Conservation (phyloP, 2,113 vertebrate species). For the Callionymus lyra region DNA sequence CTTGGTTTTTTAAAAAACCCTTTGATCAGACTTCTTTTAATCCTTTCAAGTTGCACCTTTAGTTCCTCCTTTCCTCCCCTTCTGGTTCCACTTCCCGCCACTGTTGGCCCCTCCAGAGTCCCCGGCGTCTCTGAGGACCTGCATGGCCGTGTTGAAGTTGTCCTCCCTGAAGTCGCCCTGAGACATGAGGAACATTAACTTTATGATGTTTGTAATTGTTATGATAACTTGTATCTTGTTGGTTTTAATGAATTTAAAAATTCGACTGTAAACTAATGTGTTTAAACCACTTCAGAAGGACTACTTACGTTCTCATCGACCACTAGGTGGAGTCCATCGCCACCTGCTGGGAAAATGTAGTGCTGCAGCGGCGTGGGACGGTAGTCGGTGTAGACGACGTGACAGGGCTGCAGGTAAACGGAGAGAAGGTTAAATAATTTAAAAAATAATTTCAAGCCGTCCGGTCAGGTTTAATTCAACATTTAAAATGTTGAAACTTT, state of each 20-base stretch:
- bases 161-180: conserved; percentile 98
- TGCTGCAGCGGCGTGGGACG: conserved; percentile 94
- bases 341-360: conserved; percentile 96
- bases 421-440: conserved; percentile 3
- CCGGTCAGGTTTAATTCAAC: too few species aligned
- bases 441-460: too few species aligned
- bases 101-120: conserved; percentile 75
- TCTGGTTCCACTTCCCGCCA: conserved; percentile 85
- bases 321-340: conserved; percentile 93
- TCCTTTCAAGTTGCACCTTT: too few species aligned
- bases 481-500: too few species aligned
- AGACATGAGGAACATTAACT: not conserved
- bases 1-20: too few species aligned
- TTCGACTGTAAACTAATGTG: not conserved
- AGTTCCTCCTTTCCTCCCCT: conserved; percentile 86
- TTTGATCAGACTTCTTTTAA: too few species aligned
- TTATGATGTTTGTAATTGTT: too few species aligned
- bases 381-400: conserved; percentile 96
- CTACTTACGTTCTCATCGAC: conserved; percentile 93
- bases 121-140: conserved; percentile 86
- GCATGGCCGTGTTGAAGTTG: conserved; percentile 98
- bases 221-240: not conserved
- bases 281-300: not conserved
- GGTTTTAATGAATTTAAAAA: not conserved
- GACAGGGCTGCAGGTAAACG: conserved; percentile 75